Evolutionary conservation across 2,797 vertebrate species (phyloP), one percentile per base, ranked within the genome.

Genomic region (Sebastiscus albofasciatus): DNA sequence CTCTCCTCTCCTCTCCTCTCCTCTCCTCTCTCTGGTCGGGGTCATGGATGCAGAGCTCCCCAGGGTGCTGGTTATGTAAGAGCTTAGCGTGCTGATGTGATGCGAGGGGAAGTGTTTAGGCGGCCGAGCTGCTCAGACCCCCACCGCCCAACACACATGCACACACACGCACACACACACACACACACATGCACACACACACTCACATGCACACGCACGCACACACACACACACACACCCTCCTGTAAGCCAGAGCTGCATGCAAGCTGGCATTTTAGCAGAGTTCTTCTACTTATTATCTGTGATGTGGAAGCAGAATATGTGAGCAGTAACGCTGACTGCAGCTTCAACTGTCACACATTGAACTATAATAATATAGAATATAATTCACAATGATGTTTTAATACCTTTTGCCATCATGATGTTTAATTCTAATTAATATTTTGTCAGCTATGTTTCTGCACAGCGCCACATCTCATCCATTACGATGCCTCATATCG

Each of bases 11-110:
- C 4, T 3, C 13, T n/a, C 7, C 18, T 42, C 27, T 26, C 22
- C 13, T 20, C 70, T 61, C 18, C 13, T 22, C 75, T 64, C 31
- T 67, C 60, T 59, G 69, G 64, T 67, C 46, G 16, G 34, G 80
- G 78, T 84, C 77, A 66, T 75, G 67, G 69, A 80, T 72, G 56
- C 39, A 36, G 46, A 78, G 42, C 65, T 83, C 82, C 83, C 60
- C 75, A 24, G 77, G 81, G 75, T 68, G 65, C 59, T 58, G 72
- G 74, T 91, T 91, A 92, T 82, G 82, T 87, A 89, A 90, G 62
- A 77, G 33, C 82, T 70, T 74, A 77, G 83, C 54, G 65, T 81
- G 79, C 68, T 89, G 89, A 90, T 86, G 70, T 85, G 86, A 89
- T 87, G 77, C 14, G 65, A 68, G 58, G 60, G 75, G 85, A 87